Percentiles rank a stretch among this genome's conserved stretches.
These are phyloP conservation scores for Parauchenoglanis ngamensis DNA, from an alignment of 2,797 vertebrate species.

Conservation along the genomic window DNA sequence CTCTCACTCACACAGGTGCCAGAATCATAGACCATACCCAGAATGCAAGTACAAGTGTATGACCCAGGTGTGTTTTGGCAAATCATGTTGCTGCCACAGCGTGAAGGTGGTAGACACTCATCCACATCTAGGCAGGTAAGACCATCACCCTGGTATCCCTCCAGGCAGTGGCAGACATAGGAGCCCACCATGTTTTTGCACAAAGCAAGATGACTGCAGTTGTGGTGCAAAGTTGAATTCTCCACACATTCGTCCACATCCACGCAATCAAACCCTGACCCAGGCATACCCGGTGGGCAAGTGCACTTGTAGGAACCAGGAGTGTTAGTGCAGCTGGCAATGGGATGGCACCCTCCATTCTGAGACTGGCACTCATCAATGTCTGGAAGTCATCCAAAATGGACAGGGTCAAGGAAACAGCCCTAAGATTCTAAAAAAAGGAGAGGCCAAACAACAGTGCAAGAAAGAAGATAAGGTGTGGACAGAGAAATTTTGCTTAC, in stretches of 20 bases:
- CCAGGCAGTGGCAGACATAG: constrained; percentile 73
- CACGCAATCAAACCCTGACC: constrained; percentile 76
- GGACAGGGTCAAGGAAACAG: constrained; percentile 78
- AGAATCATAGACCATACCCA: constrained; percentile 65
- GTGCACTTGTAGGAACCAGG: constrained; percentile 75
- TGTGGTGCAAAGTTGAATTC: constrained; percentile 64
- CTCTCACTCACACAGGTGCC: constrained; percentile 73
- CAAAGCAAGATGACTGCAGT: constrained; percentile 73
- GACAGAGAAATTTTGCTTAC: constrained; percentile 63
- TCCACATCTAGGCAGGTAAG: constrained; percentile 75
- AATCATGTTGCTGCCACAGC: constrained; percentile 71
- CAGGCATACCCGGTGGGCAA: constrained; percentile 74
- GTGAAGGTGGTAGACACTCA: constrained; percentile 69
- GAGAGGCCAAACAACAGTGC: constrained; percentile 51
- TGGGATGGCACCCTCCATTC: constrained; percentile 80
- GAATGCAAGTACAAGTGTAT: constrained; percentile 72
- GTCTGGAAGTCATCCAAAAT: constrained; percentile 89
- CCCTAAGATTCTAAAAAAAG: constrained; percentile 63
- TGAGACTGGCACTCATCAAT: constrained; percentile 83
- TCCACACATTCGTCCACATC: constrained; percentile 80
- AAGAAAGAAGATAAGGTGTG: neutral
- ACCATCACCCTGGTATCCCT: constrained; percentile 77
- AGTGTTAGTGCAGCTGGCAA: constrained; percentile 76
- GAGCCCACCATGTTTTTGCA: constrained; percentile 78
- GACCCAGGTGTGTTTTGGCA: constrained; percentile 77